Percentiles rank a stretch among this genome's conserved stretches.
Conservation (phyloP, 2,797 vertebrate genomes). For the Bradypodion pumilum region DNA sequence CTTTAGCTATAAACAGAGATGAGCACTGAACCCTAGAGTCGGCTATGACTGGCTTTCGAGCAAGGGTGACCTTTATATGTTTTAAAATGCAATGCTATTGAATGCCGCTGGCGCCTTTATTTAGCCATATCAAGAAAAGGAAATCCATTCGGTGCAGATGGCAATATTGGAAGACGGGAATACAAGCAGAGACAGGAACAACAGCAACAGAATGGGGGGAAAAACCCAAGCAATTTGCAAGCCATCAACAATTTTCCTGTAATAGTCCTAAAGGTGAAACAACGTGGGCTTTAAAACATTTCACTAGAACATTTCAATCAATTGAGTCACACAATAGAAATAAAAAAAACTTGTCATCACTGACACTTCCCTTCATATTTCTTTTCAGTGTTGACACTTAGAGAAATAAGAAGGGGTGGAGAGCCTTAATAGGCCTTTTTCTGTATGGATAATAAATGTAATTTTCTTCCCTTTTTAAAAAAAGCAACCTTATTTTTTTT, state of each 20-base stretch:
- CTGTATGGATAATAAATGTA: not conserved
- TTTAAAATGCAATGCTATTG: conserved; percentile 29
- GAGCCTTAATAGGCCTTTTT: conserved; percentile 6
- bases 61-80: too few relatives aligned
- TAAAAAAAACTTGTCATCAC: conserved; percentile 22
- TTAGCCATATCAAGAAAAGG: conserved; percentile 15
- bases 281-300: conserved; percentile 38
- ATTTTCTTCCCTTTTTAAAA: not conserved
- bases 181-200: not conserved
- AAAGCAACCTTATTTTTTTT: not conserved
- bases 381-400: not conserved
- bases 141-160: conserved; percentile 7
- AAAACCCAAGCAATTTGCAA: not conserved
- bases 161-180: not conserved
- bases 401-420: conserved; percentile 12
- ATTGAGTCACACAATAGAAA: conserved; percentile 23
- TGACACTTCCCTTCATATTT: conserved; percentile 29
- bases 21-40: too few relatives aligned
- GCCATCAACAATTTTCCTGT: conserved; percentile 25
- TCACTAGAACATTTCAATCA: conserved; percentile 8
- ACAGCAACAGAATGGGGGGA: too few relatives aligned
- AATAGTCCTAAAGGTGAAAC: conserved; percentile 39
- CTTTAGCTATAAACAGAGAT: too few relatives aligned
- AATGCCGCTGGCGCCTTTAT: conserved; percentile 15
- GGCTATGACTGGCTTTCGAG: too few relatives aligned